Evolutionary conservation across 2,113 vertebrate genomes (phyloP).

Genomic region (Myotis brandtii): DNA sequence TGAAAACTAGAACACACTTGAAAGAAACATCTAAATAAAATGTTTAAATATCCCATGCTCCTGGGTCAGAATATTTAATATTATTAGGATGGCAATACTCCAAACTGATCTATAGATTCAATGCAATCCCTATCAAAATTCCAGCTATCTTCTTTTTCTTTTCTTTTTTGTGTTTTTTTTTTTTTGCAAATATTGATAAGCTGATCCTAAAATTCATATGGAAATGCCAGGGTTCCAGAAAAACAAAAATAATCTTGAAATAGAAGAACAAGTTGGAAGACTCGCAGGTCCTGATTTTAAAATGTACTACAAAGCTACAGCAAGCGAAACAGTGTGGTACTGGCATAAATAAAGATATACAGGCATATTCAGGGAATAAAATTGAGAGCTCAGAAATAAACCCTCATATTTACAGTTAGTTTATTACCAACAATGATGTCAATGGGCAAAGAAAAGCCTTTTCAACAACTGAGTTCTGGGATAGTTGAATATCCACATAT

Average conservation of each 20-base stretch:
- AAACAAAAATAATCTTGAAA: slow-evolving; percentile 49
- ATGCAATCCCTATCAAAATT: background rate
- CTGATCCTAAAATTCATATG: slow-evolving; percentile 45
- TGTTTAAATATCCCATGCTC: background rate
- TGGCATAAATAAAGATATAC: background rate
- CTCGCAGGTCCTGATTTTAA: background rate
- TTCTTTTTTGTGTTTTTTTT: background rate
- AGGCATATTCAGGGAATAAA: background rate
- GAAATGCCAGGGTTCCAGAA: background rate
- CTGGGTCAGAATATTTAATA: background rate
- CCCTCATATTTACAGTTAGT: slow-evolving; percentile 35
- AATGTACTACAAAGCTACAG: background rate
- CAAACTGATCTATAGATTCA: background rate
- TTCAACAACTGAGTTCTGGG: slow-evolving; percentile 19
- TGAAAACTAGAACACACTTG: slow-evolving; percentile 18
- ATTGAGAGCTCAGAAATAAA: slow-evolving; percentile 22
- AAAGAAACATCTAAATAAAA: slow-evolving; percentile 42
- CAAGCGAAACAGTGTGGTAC: background rate
- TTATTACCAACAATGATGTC: slow-evolving; percentile 45
- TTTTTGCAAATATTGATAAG: background rate
- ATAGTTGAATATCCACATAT: background rate
- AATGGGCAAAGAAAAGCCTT: slow-evolving; percentile 25
- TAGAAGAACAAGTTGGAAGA: background rate
- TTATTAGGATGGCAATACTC: background rate
- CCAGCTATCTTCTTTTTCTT: background rate